phyloP scores from a whole-genome alignment of 2,888 invertebrate species.

The Quadriops clusia region DNA sequence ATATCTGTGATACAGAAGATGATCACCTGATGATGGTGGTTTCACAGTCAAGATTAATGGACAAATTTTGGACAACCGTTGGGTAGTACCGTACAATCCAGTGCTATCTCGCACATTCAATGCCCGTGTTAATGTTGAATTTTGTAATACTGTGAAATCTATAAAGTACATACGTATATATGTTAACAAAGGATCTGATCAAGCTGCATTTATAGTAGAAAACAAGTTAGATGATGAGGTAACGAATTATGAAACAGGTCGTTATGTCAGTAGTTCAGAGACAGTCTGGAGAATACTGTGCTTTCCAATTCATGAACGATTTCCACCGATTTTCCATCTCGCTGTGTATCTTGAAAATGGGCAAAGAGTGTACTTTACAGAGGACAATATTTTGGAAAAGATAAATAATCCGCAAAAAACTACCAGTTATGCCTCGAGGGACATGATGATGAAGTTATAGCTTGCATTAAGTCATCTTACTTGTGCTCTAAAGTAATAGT shows the following conservation, averaged over 20 bases:
- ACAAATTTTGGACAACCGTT: conserved; percentile 19
- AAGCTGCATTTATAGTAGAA: conserved; percentile 15
- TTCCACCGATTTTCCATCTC: conserved; percentile 24
- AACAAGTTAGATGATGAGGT: conserved; percentile 19
- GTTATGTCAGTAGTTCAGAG: too few relatives aligned
- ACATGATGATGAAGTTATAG: too few relatives aligned
- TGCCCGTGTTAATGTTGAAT: conserved; percentile 23
- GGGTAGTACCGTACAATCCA: conserved; percentile 21
- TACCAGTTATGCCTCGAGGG: too few relatives aligned
- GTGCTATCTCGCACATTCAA: conserved; percentile 23
- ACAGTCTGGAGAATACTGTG: conserved; percentile 19
- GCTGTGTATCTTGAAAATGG: conserved; percentile 15
- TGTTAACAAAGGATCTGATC: conserved; percentile 31
- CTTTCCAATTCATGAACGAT: conserved; percentile 20
- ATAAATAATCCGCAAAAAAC: conserved; percentile 8
- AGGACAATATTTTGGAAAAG: conserved; percentile 4
- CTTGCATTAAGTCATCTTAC: too few relatives aligned
- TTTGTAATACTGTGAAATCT: conserved; percentile 31
- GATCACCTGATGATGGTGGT: conserved; percentile 20
- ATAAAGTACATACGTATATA: conserved; percentile 36
- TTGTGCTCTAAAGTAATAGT: too few relatives aligned
- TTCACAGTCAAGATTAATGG: conserved; percentile 16
- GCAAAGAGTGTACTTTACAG: conserved; percentile 14
- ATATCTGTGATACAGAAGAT: conserved; percentile 24
- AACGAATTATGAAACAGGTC: conserved; percentile 18